Percentiles rank a stretch among this genome's conserved stretches.
Conservation (phyloP, 1,140 invertebrate species). For the Chlorops oryzae region DNA sequence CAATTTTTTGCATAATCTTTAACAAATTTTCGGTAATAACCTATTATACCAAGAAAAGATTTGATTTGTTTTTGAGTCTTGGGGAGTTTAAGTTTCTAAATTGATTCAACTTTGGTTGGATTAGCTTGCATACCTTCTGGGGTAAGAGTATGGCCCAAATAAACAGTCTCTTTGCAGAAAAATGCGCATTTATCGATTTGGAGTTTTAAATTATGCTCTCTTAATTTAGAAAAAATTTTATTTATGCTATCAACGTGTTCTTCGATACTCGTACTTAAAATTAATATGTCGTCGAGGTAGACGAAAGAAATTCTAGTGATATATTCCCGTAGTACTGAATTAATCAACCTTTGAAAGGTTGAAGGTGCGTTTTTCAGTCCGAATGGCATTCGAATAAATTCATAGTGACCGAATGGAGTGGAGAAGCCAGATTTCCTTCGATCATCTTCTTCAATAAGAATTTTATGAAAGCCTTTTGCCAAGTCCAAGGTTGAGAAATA, state of each 20-base stretch:
- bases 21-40: constrained; percentile 36
- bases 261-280: constrained; percentile 29
- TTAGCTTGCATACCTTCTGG: constrained; percentile 31
- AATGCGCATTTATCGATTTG: constrained; percentile 36
- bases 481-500: constrained; percentile 23
- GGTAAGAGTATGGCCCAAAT: constrained; percentile 6
- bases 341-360: constrained; percentile 49
- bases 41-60: constrained; percentile 20
- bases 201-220: constrained; percentile 24
- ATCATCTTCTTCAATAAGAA: constrained; percentile 15
- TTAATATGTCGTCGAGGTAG: constrained; percentile 42
- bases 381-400: constrained; percentile 39
- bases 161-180: constrained; percentile 11
- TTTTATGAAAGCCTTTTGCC: constrained; percentile 48
- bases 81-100: constrained; percentile 20
- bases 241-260: constrained; percentile 32
- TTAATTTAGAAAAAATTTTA: constrained; percentile 42
- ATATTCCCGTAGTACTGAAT: constrained; percentile 31
- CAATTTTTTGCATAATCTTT: constrained; percentile 18
- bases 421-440: constrained; percentile 21
- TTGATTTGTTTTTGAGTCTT: constrained; percentile 23
- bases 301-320: constrained; percentile 30
- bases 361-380: constrained; percentile 44
- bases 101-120: constrained; percentile 19
- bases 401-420: constrained; percentile 15